Evolutionary conservation across 2,113 vertebrate species (phyloP).

Genomic region (Nothobranchius kuhntae): DNA sequence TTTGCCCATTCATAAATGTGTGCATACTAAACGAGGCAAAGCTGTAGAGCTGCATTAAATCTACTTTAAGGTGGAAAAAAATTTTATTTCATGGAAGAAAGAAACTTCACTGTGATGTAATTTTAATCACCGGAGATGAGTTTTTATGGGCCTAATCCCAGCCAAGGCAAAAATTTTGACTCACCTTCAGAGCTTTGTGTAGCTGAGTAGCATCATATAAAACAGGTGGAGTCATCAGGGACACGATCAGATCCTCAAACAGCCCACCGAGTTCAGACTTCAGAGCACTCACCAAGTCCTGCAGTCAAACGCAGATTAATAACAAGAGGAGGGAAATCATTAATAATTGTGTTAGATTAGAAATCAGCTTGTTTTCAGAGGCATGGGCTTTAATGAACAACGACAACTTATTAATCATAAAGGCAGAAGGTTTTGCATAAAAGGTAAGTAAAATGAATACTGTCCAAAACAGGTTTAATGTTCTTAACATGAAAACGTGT

Average conservation of each 20-base stretch:
- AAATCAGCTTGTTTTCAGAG: neutral
- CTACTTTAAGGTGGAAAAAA: neutral
- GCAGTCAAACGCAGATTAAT: conserved; percentile 12
- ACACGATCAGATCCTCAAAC: conserved; percentile 89
- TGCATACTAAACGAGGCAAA: conserved; percentile 2
- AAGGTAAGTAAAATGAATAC: too few species aligned
- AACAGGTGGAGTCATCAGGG: conserved; percentile 85
- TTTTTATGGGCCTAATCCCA: neutral
- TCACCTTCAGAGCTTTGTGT: conserved; percentile 92
- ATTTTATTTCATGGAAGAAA: neutral
- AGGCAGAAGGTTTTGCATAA: too few species aligned
- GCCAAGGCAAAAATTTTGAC: too few species aligned
- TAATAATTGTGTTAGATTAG: conserved; percentile 1
- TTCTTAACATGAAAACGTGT: too few species aligned
- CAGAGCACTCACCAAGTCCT: conserved; percentile 90
- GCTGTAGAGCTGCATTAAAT: neutral
- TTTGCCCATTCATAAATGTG: conserved; percentile 1
- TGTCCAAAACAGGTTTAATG: too few species aligned
- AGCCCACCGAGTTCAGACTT: conserved; percentile 93
- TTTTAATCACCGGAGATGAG: neutral
- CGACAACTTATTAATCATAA: neutral
- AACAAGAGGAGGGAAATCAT: neutral
- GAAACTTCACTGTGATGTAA: neutral
- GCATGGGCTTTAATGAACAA: rapidly evolving
- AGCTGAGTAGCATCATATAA: conserved; percentile 87